Conservation (phyloP, 2,113 vertebrate species). For the Centropristis striata region DNA sequence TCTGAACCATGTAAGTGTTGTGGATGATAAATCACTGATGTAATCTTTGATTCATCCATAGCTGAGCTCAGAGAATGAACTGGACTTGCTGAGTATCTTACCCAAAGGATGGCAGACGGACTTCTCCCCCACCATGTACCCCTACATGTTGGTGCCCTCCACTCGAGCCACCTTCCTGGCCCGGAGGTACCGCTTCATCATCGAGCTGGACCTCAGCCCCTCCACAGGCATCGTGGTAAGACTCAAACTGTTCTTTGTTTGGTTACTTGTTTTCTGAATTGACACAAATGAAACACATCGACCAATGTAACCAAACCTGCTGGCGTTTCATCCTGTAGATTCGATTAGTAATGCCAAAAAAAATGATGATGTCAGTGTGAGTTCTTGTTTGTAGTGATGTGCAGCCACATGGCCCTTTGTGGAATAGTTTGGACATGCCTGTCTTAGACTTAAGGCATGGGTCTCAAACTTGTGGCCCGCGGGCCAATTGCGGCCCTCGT, state of each 20-base stretch:
- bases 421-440: too few relatives aligned
- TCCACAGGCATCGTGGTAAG: constrained; percentile 98
- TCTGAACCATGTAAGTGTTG: neutral
- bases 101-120: constrained; percentile 95
- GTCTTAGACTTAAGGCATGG: too few relatives aligned
- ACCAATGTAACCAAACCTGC: too few relatives aligned
- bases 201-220: constrained; percentile 97
- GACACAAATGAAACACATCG: too few relatives aligned
- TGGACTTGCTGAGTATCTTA: constrained; percentile 93
- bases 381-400: too few relatives aligned
- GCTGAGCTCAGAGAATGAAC: constrained; percentile 90
- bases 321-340: too few relatives aligned
- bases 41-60: constrained; percentile 55
- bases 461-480: too few relatives aligned
- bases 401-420: too few relatives aligned
- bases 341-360: too few relatives aligned
- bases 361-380: too few relatives aligned
- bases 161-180: constrained; percentile 95
- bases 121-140: constrained; percentile 80
- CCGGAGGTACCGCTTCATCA: constrained; percentile 96
- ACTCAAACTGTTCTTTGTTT: neutral
- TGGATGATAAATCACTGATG: neutral
- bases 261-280: neutral
- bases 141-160: constrained; percentile 92
- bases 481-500: too few relatives aligned